Conservation (phyloP, 1,140 invertebrate genomes). For the Calephelis nemesis region DNA sequence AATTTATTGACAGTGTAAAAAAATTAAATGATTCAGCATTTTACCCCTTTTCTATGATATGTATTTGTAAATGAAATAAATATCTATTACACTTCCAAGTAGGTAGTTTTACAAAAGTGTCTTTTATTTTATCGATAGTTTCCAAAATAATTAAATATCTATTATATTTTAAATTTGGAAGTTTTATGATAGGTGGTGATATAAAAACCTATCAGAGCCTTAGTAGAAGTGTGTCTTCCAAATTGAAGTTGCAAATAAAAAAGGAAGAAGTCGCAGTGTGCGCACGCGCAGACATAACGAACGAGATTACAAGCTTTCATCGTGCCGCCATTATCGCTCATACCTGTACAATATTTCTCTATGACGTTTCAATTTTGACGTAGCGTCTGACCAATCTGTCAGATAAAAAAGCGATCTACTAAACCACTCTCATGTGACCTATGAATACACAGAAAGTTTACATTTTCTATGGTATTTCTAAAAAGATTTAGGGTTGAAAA, state of each 20-base stretch:
- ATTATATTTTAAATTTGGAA: no score
- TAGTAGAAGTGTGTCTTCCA: not conserved
- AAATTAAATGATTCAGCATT: no score
- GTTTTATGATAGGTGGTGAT: no score
- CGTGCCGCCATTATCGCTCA: constrained; percentile 51
- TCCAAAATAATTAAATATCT: no score
- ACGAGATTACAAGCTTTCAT: constrained; percentile 66
- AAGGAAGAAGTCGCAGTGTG: constrained; percentile 29
- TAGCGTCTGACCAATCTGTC: constrained; percentile 36
- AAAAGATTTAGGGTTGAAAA: constrained; percentile 26
- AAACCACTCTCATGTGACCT: constrained; percentile 37
- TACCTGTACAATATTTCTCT: constrained; percentile 55
- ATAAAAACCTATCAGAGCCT: no score
- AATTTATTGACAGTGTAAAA: no score
- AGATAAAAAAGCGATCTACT: constrained; percentile 34
- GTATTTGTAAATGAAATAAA: no score
- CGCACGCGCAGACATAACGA: constrained; percentile 56
- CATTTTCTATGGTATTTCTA: constrained; percentile 21
- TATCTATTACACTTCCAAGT: no score
- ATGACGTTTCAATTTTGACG: constrained; percentile 70
- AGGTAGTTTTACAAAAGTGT: no score
- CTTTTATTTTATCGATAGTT: no score
- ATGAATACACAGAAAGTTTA: constrained; percentile 20
- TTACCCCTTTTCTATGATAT: no score
- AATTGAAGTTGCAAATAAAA: not conserved